phyloP scores from a whole-genome alignment of 2,797 vertebrate species.

The Gambelia wislizenii region DNA sequence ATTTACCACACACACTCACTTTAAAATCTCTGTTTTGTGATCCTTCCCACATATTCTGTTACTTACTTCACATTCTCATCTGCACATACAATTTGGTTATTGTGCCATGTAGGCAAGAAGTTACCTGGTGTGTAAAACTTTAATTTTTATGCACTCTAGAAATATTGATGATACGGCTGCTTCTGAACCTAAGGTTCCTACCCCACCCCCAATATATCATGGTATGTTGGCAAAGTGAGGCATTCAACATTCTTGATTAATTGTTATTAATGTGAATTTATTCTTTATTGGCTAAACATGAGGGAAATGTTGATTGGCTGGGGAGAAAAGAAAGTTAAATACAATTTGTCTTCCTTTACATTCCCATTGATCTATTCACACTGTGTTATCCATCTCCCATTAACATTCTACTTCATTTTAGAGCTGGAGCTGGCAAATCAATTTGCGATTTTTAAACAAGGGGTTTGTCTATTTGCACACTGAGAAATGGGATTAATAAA shows the following conservation, averaged over 20 bases:
- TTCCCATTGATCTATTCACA: conserved; percentile 58
- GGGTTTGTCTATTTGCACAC: conserved; percentile 47
- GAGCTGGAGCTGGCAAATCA: conserved; percentile 56
- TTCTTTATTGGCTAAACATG: conserved; percentile 48
- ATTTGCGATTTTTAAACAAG: conserved; percentile 66
- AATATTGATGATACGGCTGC: background rate
- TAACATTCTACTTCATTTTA: conserved; percentile 64
- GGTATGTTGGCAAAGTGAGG: background rate
- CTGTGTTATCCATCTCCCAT: conserved; percentile 54
- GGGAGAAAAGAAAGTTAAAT: conserved; percentile 61
- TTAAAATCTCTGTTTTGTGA: background rate
- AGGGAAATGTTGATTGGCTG: conserved; percentile 45
- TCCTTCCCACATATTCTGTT: conserved; percentile 7
- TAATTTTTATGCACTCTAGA: conserved; percentile 21
- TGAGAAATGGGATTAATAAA: conserved; percentile 54
- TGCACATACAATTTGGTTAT: background rate
- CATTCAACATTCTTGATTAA: conserved; percentile 37
- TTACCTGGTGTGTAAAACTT: background rate
- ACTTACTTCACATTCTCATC: background rate
- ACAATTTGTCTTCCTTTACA: conserved; percentile 54
- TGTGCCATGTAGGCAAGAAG: background rate
- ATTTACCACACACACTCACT: background rate
- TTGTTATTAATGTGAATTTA: conserved; percentile 52
- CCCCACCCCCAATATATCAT: conserved; percentile 34
- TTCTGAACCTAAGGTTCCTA: conserved; percentile 43